Percentiles rank a stretch among this genome's conserved stretches.
These are phyloP conservation scores for Epirrhoe alternata DNA, from an alignment of 2,888 invertebrate genomes.

Conservation along the genomic window DNA sequence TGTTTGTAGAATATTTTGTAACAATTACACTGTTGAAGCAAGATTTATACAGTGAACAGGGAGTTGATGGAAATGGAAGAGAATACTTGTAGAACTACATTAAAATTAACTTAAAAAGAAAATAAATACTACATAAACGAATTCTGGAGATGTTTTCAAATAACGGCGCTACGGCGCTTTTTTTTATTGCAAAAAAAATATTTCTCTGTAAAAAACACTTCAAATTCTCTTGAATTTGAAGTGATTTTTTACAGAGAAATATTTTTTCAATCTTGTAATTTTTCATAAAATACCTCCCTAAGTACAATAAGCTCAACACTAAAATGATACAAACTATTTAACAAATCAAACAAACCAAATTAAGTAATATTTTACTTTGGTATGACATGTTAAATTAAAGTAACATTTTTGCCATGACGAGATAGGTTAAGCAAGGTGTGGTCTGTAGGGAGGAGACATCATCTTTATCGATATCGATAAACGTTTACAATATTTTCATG, in stretches of 20 bases:
- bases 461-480: conserved; percentile 38
- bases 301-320: no score
- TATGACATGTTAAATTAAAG: conserved; percentile 69
- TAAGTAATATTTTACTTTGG: conserved; percentile 51
- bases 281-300: no score
- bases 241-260: no score
- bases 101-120: no score
- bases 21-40: background rate
- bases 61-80: background rate
- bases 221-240: no score
- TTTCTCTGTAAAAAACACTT: no score
- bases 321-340: background rate
- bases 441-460: conserved; percentile 56
- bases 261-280: no score
- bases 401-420: conserved; percentile 73
- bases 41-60: background rate
- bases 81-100: no score
- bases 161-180: no score
- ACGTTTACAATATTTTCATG: background rate
- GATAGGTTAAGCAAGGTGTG: conserved; percentile 70
- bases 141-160: no score
- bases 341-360: conserved; percentile 28
- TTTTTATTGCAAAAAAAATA: background rate
- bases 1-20: conserved; percentile 1
- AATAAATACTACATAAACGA: no score